phyloP scores from a whole-genome alignment of 1,140 invertebrate genomes.

The Pantala flavescens region DNA sequence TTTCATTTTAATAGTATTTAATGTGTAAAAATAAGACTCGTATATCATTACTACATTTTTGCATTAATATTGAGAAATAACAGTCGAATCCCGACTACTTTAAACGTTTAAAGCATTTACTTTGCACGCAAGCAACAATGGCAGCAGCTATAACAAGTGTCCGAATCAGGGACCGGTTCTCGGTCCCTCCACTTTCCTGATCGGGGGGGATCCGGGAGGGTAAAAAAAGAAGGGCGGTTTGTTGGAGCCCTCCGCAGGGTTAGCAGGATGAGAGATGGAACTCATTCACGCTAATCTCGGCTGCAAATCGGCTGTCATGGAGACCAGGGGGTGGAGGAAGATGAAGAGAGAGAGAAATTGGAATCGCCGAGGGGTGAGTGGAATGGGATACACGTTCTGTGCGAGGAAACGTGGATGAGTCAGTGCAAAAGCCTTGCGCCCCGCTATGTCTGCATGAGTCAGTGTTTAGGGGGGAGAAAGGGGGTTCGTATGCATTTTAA shows the following conservation, averaged over 20 bases:
- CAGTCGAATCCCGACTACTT: no score
- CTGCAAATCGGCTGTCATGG: slow-evolving; percentile 3
- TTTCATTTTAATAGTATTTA: no score
- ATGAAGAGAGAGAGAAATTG: not conserved
- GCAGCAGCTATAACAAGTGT: no score
- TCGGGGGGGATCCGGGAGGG: not conserved
- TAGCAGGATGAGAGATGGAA: not conserved
- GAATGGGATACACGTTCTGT: not conserved
- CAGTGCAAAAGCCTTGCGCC: not conserved
- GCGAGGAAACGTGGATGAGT: not conserved
- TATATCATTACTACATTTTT: no score
- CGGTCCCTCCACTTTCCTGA: no score
- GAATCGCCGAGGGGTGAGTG: not conserved
- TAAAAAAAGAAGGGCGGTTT: not conserved
- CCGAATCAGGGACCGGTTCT: no score
- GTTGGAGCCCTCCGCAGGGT: not conserved
- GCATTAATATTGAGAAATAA: no score
- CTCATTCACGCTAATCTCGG: slow-evolving; percentile 4
- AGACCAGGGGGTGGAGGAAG: not conserved
- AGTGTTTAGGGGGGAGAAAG: not conserved
- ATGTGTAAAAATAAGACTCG: no score
- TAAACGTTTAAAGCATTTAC: no score
- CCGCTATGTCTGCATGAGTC: not conserved
- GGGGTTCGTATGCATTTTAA: not conserved
- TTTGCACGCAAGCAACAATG: no score